phyloP scores from a whole-genome alignment of 2,888 invertebrate species.

The Vanessa cardui region DNA sequence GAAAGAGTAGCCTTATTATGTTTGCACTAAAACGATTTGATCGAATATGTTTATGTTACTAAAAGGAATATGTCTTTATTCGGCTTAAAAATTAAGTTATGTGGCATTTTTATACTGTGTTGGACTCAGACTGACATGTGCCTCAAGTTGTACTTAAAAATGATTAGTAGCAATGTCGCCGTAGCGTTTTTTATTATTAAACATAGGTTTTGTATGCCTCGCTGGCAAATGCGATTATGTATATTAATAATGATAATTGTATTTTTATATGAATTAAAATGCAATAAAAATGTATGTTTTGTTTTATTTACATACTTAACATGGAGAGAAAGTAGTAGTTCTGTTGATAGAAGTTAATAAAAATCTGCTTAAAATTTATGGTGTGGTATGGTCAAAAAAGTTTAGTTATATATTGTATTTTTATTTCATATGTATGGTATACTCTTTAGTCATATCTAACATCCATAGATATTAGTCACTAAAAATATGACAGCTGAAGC shows the following conservation, averaged over 20 bases:
- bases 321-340: background rate
- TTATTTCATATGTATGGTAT: too few species aligned
- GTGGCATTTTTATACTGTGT: slow-evolving; percentile 47
- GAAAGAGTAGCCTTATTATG: slow-evolving; percentile 8
- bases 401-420: too few species aligned
- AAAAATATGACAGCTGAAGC: background rate
- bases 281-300: slow-evolving; percentile 55
- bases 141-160: slow-evolving; percentile 70
- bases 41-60: slow-evolving; percentile 1
- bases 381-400: too few species aligned
- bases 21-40: background rate
- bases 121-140: slow-evolving; percentile 64
- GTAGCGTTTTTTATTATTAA: slow-evolving; percentile 57
- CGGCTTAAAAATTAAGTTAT: slow-evolving; percentile 37
- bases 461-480: background rate
- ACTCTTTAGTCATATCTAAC: background rate
- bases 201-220: slow-evolving; percentile 61
- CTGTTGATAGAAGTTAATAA: too few species aligned
- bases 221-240: slow-evolving; percentile 73
- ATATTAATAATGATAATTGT: slow-evolving; percentile 75
- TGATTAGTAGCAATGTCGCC: slow-evolving; percentile 59
- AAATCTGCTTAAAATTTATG: too few species aligned
- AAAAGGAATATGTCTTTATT: slow-evolving; percentile 10
- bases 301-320: slow-evolving; percentile 42
- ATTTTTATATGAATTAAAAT: slow-evolving; percentile 80